These are phyloP conservation scores for Luscinia luscinia DNA, from an alignment of 2,797 vertebrate species.

Conservation along the genomic window DNA sequence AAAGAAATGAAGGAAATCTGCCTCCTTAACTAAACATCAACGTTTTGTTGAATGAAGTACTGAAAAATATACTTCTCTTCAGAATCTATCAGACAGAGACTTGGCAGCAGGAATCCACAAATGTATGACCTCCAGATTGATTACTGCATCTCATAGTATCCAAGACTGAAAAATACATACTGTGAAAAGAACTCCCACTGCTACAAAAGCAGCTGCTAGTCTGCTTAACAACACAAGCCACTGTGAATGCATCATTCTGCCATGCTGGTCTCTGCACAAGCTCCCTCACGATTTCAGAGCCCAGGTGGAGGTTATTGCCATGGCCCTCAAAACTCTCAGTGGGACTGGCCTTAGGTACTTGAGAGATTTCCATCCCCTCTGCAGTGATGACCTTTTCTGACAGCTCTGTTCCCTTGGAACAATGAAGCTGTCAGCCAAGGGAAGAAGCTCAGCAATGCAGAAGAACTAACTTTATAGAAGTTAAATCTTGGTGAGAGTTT, in stretches of 20 bases:
- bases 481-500: not conserved
- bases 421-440: conserved; percentile 36
- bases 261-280: not conserved
- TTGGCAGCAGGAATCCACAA: not conserved
- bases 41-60: not conserved
- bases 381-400: conserved; percentile 21
- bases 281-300: conserved; percentile 14
- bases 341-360: not conserved
- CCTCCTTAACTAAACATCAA: not conserved
- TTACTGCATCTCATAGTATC: not conserved
- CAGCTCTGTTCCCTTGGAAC: conserved; percentile 28
- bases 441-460: not conserved
- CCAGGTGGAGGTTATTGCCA: conserved; percentile 28
- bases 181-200: not conserved
- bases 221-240: conserved; percentile 33
- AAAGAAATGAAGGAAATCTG: not conserved
- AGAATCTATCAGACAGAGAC: not conserved
- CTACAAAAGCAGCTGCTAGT: not conserved
- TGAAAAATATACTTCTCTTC: not conserved
- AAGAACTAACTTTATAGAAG: conserved; percentile 6
- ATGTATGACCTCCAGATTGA: not conserved
- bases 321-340: not conserved
- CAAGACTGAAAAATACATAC: not conserved
- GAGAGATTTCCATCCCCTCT: not conserved
- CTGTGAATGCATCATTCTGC: not conserved